Conservation (phyloP, 2,113 vertebrate species). For the Hypomesus transpacificus region DNA sequence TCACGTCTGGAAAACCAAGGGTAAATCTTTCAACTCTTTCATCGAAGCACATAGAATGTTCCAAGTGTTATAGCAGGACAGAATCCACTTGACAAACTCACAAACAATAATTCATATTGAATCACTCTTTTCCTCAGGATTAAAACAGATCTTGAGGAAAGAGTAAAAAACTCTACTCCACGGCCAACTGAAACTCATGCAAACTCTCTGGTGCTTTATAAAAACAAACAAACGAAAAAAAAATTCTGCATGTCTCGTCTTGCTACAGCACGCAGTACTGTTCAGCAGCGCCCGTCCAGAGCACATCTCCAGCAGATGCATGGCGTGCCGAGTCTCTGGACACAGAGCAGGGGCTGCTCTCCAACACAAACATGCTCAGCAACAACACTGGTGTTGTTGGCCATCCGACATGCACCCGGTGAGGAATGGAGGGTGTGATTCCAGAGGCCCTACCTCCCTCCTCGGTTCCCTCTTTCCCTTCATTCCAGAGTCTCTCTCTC, state of each 20-base stretch:
- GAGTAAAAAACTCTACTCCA: neutral
- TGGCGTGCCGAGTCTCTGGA: conserved; percentile 36
- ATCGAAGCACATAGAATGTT: no score
- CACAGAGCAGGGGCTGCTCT: conserved; percentile 30
- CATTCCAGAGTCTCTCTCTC: conserved; percentile 10
- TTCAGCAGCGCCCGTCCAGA: conserved; percentile 8
- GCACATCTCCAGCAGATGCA: conserved; percentile 40
- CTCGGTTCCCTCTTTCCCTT: conserved; percentile 7
- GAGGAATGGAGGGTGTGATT: neutral
- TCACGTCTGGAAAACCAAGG: no score
- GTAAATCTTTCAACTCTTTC: no score
- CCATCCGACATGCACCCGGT: conserved; percentile 35
- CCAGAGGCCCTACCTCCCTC: conserved; percentile 3
- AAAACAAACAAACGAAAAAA: no score
- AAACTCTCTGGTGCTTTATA: neutral
- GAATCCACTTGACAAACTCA: no score
- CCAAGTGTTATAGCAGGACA: no score
- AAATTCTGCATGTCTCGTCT: conserved; percentile 31
- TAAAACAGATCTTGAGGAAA: neutral
- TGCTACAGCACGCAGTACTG: conserved; percentile 10
- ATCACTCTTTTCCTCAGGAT: neutral
- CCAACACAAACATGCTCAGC: conserved; percentile 47
- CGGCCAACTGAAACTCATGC: conserved; percentile 1
- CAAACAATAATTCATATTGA: neutral
- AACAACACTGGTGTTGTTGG: conserved; percentile 36